Conservation (phyloP, 1,140 invertebrate genomes). For the Planococcus citri region DNA sequence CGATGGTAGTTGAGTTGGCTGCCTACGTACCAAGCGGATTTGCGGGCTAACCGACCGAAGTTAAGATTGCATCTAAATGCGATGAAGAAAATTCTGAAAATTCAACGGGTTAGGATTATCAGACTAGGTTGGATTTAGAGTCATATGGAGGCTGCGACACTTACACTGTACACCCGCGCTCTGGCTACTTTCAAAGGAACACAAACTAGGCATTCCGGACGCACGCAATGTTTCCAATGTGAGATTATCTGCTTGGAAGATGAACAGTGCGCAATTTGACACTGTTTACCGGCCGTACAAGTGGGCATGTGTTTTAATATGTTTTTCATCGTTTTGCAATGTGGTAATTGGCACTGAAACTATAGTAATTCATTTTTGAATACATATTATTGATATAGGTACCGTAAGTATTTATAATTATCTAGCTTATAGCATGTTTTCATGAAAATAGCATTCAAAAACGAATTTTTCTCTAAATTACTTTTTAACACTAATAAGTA, state of each 20-base stretch:
- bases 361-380: no score
- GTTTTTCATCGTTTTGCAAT: conserved; percentile 98
- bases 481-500: no score
- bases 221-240: conserved; percentile 96
- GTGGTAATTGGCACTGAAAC: conserved; percentile 69
- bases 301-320: conserved; percentile 98
- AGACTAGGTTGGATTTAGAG: no score
- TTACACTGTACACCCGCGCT: conserved; percentile 53
- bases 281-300: conserved; percentile 85
- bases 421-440: no score
- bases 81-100: no score
- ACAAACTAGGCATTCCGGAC: conserved; percentile 94
- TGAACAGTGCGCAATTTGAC: conserved; percentile 88
- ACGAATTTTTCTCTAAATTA: no score
- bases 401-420: no score
- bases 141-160: neutral
- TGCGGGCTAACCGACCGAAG: neutral
- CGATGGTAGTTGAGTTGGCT: no score
- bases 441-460: no score
- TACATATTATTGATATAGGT: no score
- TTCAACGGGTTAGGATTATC: no score
- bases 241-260: conserved; percentile 96
- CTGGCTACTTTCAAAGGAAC: conserved; percentile 89
- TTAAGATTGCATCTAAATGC: no score
- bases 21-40: neutral